phyloP scores from a whole-genome alignment of 2,113 vertebrate genomes.

The Laterallus jamaicensis region DNA sequence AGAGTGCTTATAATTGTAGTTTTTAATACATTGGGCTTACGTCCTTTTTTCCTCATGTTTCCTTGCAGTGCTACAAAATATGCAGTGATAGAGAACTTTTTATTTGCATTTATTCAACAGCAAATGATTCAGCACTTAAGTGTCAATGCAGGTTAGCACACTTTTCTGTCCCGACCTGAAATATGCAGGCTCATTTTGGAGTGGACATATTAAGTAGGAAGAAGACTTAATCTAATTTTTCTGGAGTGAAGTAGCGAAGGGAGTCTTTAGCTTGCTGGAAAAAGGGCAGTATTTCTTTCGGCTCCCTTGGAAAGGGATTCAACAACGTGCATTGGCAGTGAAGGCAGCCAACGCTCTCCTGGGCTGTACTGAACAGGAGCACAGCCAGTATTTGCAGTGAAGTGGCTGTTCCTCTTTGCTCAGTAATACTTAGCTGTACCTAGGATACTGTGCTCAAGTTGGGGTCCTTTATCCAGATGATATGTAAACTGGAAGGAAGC shows the following conservation, averaged over 20 bases:
- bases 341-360: neutral
- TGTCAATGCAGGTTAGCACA: neutral
- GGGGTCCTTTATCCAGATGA: neutral
- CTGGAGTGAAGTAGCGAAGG: neutral
- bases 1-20: neutral
- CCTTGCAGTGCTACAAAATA: neutral
- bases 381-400: neutral
- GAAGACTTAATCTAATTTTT: neutral
- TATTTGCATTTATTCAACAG: neutral
- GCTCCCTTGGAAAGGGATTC: neutral
- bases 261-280: neutral
- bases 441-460: neutral
- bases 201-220: neutral
- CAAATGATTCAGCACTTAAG: neutral
- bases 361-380: neutral
- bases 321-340: neutral
- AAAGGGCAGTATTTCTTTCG: neutral
- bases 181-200: neutral
- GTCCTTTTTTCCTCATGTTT: too few relatives aligned
- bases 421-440: neutral
- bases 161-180: neutral
- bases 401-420: neutral
- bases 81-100: neutral
- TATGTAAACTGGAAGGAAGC: neutral
- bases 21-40: neutral